Base-by-base conservation (phyloP, 2,797 vertebrate species). In the Oophaga sylvatica region DNA sequence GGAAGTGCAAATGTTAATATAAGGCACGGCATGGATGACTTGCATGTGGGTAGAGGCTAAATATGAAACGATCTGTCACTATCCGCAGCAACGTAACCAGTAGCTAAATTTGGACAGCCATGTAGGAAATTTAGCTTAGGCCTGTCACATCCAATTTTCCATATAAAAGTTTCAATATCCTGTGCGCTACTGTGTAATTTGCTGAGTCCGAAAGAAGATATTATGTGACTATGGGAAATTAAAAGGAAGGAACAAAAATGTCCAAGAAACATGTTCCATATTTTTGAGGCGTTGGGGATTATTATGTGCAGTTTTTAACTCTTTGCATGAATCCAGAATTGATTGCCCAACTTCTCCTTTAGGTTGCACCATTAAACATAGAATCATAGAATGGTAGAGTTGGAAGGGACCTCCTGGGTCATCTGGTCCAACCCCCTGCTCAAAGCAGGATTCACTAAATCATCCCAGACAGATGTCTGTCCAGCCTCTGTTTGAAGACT, bases 1-100 rank as follows among this genome's bases (percentile, higher is more conserved):
- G 80, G 91, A 91, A 93, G 92, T 90, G 91, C 22, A 83, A 71
- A 86, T 48, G 78, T 65, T 84, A 86, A 68, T 79, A 81, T 62
- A 85, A 85, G 26, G n/a, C 75, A 35, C 71, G 76, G 83, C 70
- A 68, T 29, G 59, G 78, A 59, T 82, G 53, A 76, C 48, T 81
- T 77, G 48, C 70, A 59, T 81, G 78, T 63, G 78, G 83, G 26
- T 45, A 70, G 83, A 85, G 48, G 31, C 6, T 17, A 29, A 20
- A 85, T 35, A 31, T 17, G 71, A 75, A 67, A 78, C 26, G 22
- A 67, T 77, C 60, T 77, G 60, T 85, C 45, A 76, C 70, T 9
- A 41, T 81, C 29, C 31, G 26, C 20, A 68, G 41, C 22, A 67
- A 81, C 19, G 59, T 15, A 10, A 53, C 48, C 59, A 29, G 84